These are phyloP conservation scores for Tricholaema leucomelas DNA, from an alignment of 2,113 vertebrate species.

Conservation along the genomic window DNA sequence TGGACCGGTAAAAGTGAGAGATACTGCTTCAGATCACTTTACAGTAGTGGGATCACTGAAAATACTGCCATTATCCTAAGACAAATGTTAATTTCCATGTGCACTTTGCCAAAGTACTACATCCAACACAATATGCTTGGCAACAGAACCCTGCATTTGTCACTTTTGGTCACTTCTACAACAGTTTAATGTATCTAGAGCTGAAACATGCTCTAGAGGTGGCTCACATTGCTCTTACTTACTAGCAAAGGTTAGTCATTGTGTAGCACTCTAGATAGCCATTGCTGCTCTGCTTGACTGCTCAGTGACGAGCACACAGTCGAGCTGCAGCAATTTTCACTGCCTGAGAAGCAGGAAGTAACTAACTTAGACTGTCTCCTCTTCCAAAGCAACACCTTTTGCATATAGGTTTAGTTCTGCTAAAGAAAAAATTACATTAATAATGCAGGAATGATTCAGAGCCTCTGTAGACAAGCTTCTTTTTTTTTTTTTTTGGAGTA, in stretches of 20 bases:
- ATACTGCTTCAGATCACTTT: background rate
- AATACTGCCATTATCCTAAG: background rate
- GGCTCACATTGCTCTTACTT: background rate
- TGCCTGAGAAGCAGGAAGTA: background rate
- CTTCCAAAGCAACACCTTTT: background rate
- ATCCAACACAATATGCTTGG: accelerated
- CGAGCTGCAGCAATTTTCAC: background rate
- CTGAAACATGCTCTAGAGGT: background rate
- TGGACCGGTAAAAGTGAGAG: background rate
- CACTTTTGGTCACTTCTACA: background rate
- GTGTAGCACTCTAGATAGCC: background rate
- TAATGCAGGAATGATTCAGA: background rate
- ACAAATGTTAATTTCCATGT: background rate
- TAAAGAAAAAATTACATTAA: background rate
- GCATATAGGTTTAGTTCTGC: background rate
- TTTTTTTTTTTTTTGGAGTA: no score
- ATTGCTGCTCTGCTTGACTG: background rate
- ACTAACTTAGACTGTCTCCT: background rate
- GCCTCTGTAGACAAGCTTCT: background rate
- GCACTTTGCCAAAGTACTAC: background rate
- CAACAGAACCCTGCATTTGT: background rate
- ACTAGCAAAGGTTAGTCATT: background rate
- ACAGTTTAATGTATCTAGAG: background rate
- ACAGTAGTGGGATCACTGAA: background rate
- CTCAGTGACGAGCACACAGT: background rate